Evolutionary conservation across 2,797 vertebrate species (phyloP), one percentile per base, ranked within the genome.

Genomic region (Lophura swinhoii): DNA sequence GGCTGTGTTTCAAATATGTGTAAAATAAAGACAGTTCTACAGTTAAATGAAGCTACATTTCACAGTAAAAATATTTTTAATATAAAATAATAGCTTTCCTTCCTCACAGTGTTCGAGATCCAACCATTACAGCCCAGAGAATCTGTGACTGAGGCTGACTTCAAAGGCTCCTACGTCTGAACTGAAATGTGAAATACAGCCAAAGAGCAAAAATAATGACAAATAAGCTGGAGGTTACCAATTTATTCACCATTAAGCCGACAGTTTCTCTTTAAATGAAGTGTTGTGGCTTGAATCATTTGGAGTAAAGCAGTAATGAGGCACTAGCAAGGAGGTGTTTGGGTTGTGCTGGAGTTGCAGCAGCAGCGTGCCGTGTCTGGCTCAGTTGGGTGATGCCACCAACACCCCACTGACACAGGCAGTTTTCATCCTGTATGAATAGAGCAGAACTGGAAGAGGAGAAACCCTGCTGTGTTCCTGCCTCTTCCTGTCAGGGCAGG

Each of bases 311-410:
- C 55, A 73, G 12, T 63, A 41, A 41, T 0, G 1, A 59, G 71
- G 55, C 73, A 84, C 5, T 58, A 51, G 48, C 12, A 49, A 68
- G 71, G 18, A 41, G n/a, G 15, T 16, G n/a, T 31, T 26, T 66
- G 66, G 14, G 13, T 10, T 66, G 51, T 35, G 49, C 14, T 21
- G 12, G 46, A 21, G 56, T 2, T 1, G 22, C 28, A 39, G 44
- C 46, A 43, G 51, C 0, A 0, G 63, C 24, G 14, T 33, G 44
- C 64, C 3, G 8, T 68, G 18, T 46, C 2, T 4, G 14, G 48
- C 55, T 24, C 7, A 31, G 3, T 16, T 4, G 2, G 33, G 51
- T 0, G 24, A 58, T 53, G 66, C 41, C 56, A 15, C 35, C 16
- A 41, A 6, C 59, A 33, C 46, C 43, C 12, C 6, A 3, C 33